Evolutionary conservation across 2,888 invertebrate species (phyloP).

Genomic region (Lacanobia wlatinum): DNA sequence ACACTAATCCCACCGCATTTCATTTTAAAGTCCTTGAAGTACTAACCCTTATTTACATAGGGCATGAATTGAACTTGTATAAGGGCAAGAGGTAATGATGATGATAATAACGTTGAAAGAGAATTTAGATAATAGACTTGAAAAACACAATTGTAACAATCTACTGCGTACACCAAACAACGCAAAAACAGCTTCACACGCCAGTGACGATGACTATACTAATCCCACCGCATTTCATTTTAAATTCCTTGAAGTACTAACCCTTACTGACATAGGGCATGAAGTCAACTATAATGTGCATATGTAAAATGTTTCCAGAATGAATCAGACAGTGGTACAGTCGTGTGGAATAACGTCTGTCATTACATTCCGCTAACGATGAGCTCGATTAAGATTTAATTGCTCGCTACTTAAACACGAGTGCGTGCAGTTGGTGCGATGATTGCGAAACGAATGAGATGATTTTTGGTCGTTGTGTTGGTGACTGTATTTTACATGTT

Average conservation of each 20-base stretch:
- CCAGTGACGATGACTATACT: slow-evolving; percentile 11
- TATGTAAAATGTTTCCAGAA: slow-evolving; percentile 64
- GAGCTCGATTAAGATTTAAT: slow-evolving; percentile 76
- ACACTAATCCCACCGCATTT: too few species aligned
- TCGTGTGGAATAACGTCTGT: slow-evolving; percentile 40
- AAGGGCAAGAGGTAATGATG: too few species aligned
- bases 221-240: slow-evolving; percentile 12
- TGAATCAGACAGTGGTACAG: slow-evolving; percentile 56
- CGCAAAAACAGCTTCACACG: slow-evolving; percentile 30
- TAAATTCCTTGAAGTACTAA: slow-evolving; percentile 21
- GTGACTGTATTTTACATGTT: background rate
- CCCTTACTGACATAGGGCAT: slow-evolving; percentile 51
- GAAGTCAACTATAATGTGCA: slow-evolving; percentile 63
- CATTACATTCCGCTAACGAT: slow-evolving; percentile 61
- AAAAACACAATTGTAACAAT: too few species aligned
- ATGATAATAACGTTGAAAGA: too few species aligned
- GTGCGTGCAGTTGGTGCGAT: slow-evolving; percentile 54
- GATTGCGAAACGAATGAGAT: slow-evolving; percentile 63
- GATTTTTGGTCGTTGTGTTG: slow-evolving; percentile 43
- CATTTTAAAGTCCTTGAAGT: too few species aligned
- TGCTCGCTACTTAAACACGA: slow-evolving; percentile 70
- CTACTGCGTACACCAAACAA: background rate
- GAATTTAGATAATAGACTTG: too few species aligned
- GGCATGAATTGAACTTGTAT: too few species aligned
- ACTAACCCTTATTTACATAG: too few species aligned